These are phyloP conservation scores for Protodeltote pygarga DNA, from an alignment of 2,888 invertebrate genomes.

Conservation along the genomic window DNA sequence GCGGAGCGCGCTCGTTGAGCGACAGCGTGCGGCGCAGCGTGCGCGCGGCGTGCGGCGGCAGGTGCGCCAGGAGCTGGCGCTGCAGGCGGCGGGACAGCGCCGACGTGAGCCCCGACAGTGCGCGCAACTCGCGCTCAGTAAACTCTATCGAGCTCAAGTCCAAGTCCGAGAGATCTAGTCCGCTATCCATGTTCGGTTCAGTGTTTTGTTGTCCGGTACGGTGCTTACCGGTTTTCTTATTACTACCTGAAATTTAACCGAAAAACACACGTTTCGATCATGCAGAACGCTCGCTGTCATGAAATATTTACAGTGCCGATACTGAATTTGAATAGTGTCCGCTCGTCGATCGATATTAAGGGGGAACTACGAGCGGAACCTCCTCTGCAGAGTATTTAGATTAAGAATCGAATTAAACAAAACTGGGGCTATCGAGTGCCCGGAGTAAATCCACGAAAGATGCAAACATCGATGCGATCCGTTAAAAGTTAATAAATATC, in stretches of 20 bases:
- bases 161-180: conserved; percentile 87
- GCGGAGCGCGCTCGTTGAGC: conserved; percentile 62
- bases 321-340: conserved; percentile 32
- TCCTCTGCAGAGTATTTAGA: conserved; percentile 20
- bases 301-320: conserved; percentile 78
- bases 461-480: conserved; percentile 66
- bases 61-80: conserved; percentile 89
- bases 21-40: conserved; percentile 89
- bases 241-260: conserved; percentile 83
- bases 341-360: conserved; percentile 31
- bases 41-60: conserved; percentile 90
- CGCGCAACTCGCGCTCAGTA: conserved; percentile 90
- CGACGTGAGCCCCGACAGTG: conserved; percentile 90
- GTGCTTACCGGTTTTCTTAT: conserved; percentile 76
- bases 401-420: conserved; percentile 16
- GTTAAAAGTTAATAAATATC: conserved; percentile 79
- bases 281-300: conserved; percentile 84
- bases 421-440: conserved; percentile 16
- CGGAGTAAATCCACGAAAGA: conserved; percentile 37
- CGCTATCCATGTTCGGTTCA: conserved; percentile 63
- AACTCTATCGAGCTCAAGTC: conserved; percentile 90
- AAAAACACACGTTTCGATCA: conserved; percentile 87
- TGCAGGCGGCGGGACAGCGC: conserved; percentile 90
- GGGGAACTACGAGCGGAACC: conserved; percentile 33
- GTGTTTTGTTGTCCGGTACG: conserved; percentile 58